Evolutionary conservation across 2,797 vertebrate genomes (phyloP).

Genomic region (Nasua narica): DNA sequence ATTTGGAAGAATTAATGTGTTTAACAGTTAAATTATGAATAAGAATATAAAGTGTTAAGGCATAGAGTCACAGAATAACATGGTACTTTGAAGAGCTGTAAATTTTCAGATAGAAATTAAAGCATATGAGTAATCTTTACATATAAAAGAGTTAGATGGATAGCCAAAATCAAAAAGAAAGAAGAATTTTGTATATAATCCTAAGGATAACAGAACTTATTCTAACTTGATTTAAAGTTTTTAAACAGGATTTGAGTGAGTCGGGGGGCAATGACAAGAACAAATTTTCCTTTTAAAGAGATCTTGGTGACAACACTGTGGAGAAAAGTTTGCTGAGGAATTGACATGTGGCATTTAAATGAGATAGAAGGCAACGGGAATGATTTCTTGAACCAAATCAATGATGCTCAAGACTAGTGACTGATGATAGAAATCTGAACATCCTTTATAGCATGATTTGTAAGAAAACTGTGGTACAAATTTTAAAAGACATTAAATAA

Average conservation of each 20-base stretch:
- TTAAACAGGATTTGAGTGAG: neutral
- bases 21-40: neutral
- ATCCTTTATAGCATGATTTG: neutral
- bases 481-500: neutral
- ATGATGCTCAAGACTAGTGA: neutral
- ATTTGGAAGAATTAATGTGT: neutral
- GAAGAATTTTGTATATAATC: neutral
- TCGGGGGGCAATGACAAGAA: neutral
- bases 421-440: neutral
- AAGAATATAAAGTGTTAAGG: neutral
- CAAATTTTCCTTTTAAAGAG: conserved; percentile 4
- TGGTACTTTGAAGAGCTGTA: neutral
- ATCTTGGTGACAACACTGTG: neutral
- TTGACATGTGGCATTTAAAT: neutral
- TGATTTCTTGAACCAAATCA: neutral
- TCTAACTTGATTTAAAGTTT: neutral
- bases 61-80: neutral
- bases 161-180: neutral
- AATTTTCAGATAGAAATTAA: neutral
- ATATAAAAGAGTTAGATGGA: neutral
- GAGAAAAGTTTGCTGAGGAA: neutral
- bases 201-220: neutral
- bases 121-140: neutral
- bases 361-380: neutral
- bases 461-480: neutral